Conservation (phyloP, 2,797 vertebrate species). For the Liparis tanakae region DNA sequence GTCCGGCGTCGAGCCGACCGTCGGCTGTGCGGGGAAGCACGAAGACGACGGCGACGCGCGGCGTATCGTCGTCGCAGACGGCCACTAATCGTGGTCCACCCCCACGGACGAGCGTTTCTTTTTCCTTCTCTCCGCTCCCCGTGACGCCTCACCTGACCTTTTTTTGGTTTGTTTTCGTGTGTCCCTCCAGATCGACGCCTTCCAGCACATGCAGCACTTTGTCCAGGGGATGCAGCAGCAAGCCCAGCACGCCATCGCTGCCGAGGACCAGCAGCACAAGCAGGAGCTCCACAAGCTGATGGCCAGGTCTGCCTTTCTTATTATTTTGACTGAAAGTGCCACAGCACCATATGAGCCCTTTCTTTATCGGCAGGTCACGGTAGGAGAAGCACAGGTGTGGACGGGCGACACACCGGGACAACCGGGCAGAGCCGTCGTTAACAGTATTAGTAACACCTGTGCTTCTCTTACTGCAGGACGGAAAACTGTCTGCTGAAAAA, state of each 20-base stretch:
- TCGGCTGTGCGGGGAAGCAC: background rate
- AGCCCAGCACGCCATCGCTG: conserved; percentile 93
- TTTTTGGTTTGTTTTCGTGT: conserved; percentile 1
- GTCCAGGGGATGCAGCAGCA: conserved; percentile 97
- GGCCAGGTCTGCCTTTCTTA: conserved; percentile 88
- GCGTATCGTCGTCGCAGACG: background rate
- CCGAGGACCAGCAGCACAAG: conserved; percentile 96
- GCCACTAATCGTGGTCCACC: too few relatives aligned
- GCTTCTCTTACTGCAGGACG: background rate
- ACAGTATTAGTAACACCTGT: conserved; percentile 6
- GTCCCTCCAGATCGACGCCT: conserved; percentile 90
- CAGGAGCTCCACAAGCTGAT: conserved; percentile 98
- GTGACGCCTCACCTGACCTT: background rate
- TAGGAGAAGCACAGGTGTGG: background rate
- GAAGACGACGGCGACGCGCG: background rate
- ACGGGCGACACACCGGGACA: background rate
- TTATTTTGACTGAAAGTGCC: background rate
- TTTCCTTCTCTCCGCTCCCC: too few relatives aligned
- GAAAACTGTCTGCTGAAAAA: conserved; percentile 5
- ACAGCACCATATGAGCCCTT: background rate
- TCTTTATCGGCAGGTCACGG: conserved; percentile 2
- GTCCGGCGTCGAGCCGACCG: background rate
- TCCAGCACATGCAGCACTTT: conserved; percentile 99
- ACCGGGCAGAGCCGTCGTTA: background rate
- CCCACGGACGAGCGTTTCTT: too few relatives aligned